These are phyloP conservation scores for Odontamblyopus rebecca DNA, from an alignment of 2,797 vertebrate species.

Conservation along the genomic window DNA sequence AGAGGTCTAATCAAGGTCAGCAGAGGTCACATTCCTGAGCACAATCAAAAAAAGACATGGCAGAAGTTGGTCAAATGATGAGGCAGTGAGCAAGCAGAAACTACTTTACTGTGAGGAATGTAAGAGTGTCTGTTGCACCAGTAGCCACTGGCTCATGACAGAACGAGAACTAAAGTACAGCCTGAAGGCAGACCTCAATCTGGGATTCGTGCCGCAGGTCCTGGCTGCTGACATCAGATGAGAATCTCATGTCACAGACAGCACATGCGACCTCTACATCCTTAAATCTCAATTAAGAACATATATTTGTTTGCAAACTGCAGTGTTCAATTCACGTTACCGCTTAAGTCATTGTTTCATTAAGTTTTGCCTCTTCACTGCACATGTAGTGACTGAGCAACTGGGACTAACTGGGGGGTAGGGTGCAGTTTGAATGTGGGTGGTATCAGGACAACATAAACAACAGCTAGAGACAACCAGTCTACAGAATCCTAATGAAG, in stretches of 20 bases:
- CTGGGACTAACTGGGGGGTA: conserved; percentile 24
- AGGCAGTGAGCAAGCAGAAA: conserved; percentile 36
- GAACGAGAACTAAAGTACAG: not conserved
- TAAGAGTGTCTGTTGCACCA: conserved; percentile 1
- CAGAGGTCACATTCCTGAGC: conserved; percentile 80
- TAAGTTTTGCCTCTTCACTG: conserved; percentile 10
- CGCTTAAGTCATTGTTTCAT: not conserved
- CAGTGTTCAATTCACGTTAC: not conserved
- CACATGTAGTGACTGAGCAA: conserved; percentile 29
- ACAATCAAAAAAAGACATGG: conserved; percentile 42
- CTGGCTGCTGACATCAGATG: conserved; percentile 1
- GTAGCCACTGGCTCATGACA: conserved; percentile 2
- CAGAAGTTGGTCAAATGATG: conserved; percentile 22
- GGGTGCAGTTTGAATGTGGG: conserved; percentile 37
- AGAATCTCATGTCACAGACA: conserved; percentile 2
- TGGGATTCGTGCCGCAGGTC: not conserved
- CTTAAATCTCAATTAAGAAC: not conserved
- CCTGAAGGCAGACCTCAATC: not conserved
- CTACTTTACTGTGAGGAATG: conserved; percentile 54
- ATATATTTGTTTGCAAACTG: not conserved
- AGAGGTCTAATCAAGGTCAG: conserved; percentile 73
- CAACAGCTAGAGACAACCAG: not conserved
- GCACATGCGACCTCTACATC: not conserved
- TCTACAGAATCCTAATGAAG: not conserved
- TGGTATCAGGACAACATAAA: conserved; percentile 35